Percentiles rank a stretch among this genome's conserved stretches.
Conservation (phyloP, 2,888 invertebrate genomes). For the Polydrusus cervinus region DNA sequence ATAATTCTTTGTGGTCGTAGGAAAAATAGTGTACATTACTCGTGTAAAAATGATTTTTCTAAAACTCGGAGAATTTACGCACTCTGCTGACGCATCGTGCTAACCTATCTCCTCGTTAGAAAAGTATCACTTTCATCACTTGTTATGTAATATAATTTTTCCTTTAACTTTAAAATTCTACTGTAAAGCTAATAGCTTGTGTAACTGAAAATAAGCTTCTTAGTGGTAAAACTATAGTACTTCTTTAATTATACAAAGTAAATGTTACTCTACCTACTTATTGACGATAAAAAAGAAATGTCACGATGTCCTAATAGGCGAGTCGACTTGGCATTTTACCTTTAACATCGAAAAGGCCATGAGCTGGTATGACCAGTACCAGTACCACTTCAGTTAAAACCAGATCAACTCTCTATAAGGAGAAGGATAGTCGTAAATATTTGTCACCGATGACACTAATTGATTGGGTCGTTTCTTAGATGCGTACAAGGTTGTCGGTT, state of each 20-base stretch:
- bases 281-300: conserved; percentile 3
- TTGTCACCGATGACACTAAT: conserved; percentile 50
- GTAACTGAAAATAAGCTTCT: too few species aligned
- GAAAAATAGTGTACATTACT: too few species aligned
- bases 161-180: too few species aligned
- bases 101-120: too few species aligned
- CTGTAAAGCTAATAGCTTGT: too few species aligned
- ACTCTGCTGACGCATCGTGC: too few species aligned
- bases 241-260: background rate
- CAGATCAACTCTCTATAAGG: conserved; percentile 49
- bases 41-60: too few species aligned
- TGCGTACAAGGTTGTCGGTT: conserved; percentile 30
- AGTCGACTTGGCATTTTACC: conserved; percentile 39
- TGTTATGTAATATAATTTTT: too few species aligned
- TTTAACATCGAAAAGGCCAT: conserved; percentile 45
- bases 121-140: too few species aligned
- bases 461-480: conserved; percentile 46
- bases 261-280: background rate
- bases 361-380: conserved; percentile 42
- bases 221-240: background rate
- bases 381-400: conserved; percentile 40
- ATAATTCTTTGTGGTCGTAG: too few species aligned
- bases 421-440: conserved; percentile 48
- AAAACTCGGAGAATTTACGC: too few species aligned
- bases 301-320: conserved; percentile 2